Evolutionary conservation across 2,113 vertebrate genomes (phyloP).

Genomic region (Brachyistius frenatus): DNA sequence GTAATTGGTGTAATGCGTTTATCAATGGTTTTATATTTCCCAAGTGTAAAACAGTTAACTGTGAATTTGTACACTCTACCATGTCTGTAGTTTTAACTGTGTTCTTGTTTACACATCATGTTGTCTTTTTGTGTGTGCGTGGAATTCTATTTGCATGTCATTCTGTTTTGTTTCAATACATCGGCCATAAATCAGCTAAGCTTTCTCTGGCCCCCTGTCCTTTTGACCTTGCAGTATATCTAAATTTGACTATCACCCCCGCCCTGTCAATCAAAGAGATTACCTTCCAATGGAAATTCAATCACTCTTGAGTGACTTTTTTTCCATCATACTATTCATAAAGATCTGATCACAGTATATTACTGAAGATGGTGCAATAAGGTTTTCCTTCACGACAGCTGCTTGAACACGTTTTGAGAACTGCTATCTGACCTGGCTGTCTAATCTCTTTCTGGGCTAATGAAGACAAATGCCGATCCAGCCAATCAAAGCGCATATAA

Average conservation of each 20-base stretch:
- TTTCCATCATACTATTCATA: slow-evolving; percentile 27
- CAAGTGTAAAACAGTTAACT: neutral
- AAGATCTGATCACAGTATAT: slow-evolving; percentile 14
- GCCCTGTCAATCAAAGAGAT: neutral
- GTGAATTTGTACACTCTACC: neutral
- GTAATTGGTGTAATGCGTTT: neutral
- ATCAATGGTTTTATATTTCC: neutral
- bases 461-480: slow-evolving; percentile 17
- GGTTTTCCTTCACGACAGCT: slow-evolving; percentile 17
- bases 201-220: too few species aligned
- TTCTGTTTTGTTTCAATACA: too few species aligned
- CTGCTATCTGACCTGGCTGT: slow-evolving; percentile 16
- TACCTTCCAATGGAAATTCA: neutral
- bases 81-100: neutral
- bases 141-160: too few species aligned
- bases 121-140: too few species aligned
- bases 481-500: slow-evolving; percentile 31
- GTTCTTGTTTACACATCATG: too few species aligned
- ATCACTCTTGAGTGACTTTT: slow-evolving; percentile 5
- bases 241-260: too few species aligned
- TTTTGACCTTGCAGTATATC: too few species aligned
- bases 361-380: slow-evolving; percentile 20
- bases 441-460: slow-evolving; percentile 11
- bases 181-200: too few species aligned
- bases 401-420: slow-evolving; percentile 16